Conservation (phyloP, 2,888 invertebrate species). For the Cataglyphis rosenhaueri region DNA sequence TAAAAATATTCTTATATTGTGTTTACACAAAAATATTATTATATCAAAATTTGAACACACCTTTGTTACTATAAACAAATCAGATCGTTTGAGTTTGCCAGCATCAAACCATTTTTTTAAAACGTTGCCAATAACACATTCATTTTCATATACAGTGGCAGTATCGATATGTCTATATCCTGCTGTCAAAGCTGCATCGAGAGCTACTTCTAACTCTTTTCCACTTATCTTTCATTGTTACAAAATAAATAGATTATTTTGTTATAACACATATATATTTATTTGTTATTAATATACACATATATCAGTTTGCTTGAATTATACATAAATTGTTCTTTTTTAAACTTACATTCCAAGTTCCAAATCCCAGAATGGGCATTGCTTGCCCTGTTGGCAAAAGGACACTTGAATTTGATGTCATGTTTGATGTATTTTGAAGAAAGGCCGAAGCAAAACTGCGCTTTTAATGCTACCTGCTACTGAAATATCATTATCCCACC, state of each 20-base stretch:
- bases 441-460: background rate
- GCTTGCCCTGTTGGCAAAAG: conserved; percentile 20
- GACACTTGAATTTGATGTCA: conserved; percentile 3
- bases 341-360: conserved; percentile 92
- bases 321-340: background rate
- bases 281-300: background rate
- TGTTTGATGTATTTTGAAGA: background rate
- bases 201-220: conserved; percentile 89
- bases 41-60: conserved; percentile 81
- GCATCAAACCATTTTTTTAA: conserved; percentile 90
- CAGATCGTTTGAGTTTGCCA: conserved; percentile 90
- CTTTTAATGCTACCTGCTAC: background rate
- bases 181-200: conserved; percentile 90
- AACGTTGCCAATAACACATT: conserved; percentile 91
- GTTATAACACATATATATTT: background rate
- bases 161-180: conserved; percentile 95
- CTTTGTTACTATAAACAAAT: conserved; percentile 95
- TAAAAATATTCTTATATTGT: background rate
- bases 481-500: background rate
- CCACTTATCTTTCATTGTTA: conserved; percentile 87
- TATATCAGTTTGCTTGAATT: background rate
- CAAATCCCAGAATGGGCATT: conserved; percentile 87
- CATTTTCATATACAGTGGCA: conserved; percentile 92
- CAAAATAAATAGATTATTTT: conserved; percentile 62
- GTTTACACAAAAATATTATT: background rate